Percentiles rank a stretch among this genome's conserved stretches.
Evolutionary conservation across 64 coral and sea anemone species (phyloP).

Genomic region (Montipora efflorescens): DNA sequence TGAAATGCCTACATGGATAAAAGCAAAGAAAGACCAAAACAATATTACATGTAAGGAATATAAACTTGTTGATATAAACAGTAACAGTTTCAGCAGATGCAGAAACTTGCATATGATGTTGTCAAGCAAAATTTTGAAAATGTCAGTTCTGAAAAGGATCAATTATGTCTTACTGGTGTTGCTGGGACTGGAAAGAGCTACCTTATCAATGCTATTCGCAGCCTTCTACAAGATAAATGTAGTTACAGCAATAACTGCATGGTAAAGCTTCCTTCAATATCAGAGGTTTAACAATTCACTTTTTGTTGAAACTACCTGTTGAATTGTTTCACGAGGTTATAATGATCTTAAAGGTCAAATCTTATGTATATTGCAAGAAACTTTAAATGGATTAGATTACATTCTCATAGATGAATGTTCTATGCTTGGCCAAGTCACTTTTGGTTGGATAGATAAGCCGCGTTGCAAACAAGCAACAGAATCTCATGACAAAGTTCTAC

Average conservation of each 20-base stretch:
- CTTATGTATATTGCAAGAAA: slow-evolving; percentile 12
- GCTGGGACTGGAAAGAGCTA: slow-evolving; percentile 35
- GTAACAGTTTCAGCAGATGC: neutral
- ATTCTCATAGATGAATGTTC: slow-evolving; percentile 42
- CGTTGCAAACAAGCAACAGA: slow-evolving; percentile 64
- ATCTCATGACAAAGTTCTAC: slow-evolving; percentile 29
- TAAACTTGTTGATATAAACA: neutral
- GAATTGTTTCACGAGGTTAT: slow-evolving; percentile 33
- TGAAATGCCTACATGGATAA: slow-evolving; percentile 44
- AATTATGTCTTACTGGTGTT: slow-evolving; percentile 9
- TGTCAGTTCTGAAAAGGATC: neutral
- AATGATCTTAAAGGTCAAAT: slow-evolving; percentile 21
- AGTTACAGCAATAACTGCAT: slow-evolving; percentile 14
- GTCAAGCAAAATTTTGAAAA: neutral
- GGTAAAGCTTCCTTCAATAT: slow-evolving; percentile 61
- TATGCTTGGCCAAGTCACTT: slow-evolving; percentile 20
- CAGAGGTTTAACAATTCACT: slow-evolving; percentile 72
- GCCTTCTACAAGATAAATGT: neutral
- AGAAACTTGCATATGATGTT: slow-evolving; percentile 37
- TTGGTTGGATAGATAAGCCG: slow-evolving; percentile 27
- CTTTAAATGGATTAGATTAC: neutral
- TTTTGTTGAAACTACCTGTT: slow-evolving; percentile 60
- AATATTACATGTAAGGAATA: neutral
- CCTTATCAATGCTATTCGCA: slow-evolving; percentile 20
- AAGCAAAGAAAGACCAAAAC: slow-evolving; percentile 13